These are phyloP conservation scores for Trichonephila clavipes DNA, from an alignment of 1,140 invertebrate genomes.

Conservation along the genomic window DNA sequence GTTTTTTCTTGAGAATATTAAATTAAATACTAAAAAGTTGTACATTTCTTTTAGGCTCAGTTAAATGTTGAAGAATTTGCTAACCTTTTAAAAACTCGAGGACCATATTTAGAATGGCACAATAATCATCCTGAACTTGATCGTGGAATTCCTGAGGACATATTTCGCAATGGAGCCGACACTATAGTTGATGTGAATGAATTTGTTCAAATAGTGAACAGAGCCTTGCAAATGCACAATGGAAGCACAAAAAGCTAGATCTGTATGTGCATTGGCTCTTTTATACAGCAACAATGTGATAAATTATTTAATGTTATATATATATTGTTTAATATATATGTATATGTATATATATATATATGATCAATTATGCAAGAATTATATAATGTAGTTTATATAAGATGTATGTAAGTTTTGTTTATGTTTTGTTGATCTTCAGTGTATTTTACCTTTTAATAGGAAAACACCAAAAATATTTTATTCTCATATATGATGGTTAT, in stretches of 20 bases:
- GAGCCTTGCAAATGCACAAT: conserved; percentile 62
- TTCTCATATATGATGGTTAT: too few species aligned
- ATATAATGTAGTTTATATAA: not conserved
- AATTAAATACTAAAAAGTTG: not conserved
- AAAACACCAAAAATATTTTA: too few species aligned
- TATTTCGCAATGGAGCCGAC: conserved; percentile 74
- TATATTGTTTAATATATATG: not conserved
- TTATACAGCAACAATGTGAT: not conserved
- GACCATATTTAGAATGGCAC: conserved; percentile 78
- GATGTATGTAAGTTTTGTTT: not conserved
- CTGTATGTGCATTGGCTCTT: not conserved
- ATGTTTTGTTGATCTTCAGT: not conserved
- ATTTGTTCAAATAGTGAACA: conserved; percentile 74
- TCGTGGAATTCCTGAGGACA: conserved; percentile 50
- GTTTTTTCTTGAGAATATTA: not conserved
- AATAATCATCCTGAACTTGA: conserved; percentile 75
- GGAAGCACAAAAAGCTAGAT: not conserved
- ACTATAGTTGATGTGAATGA: conserved; percentile 77
- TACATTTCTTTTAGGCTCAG: conserved; percentile 66
- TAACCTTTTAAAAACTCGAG: conserved; percentile 69
- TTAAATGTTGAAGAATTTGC: conserved; percentile 77
- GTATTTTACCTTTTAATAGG: not conserved
- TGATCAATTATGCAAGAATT: not conserved
- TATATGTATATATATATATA: not conserved
- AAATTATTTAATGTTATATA: not conserved